Conservation (phyloP, 1,140 invertebrate species). For the Drosophila nannoptera region DNA sequence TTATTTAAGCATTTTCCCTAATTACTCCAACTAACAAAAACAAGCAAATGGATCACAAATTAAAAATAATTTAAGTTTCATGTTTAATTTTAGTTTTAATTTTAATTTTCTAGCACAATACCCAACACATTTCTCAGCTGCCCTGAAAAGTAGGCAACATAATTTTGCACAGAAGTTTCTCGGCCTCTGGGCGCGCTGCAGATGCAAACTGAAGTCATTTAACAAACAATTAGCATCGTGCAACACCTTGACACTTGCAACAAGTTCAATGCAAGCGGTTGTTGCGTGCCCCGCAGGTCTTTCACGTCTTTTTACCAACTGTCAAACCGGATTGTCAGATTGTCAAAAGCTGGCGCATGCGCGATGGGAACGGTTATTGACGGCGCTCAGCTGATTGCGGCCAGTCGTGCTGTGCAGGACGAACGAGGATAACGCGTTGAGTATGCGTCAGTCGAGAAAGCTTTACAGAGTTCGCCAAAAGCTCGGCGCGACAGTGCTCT, state of each 20-base stretch:
- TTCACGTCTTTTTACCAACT: constrained; percentile 10
- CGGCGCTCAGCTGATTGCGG: constrained; percentile 45
- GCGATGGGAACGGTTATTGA: not conserved
- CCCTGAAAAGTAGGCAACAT: not conserved
- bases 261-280: constrained; percentile 24
- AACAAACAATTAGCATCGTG: constrained; percentile 6
- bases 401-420: constrained; percentile 23
- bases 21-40: too few species aligned
- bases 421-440: constrained; percentile 35
- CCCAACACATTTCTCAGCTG: too few species aligned
- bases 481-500: constrained; percentile 38
- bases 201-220: not conserved
- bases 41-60: too few species aligned
- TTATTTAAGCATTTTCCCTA: too few species aligned
- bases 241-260: constrained; percentile 23
- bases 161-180: not conserved
- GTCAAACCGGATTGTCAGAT: constrained; percentile 19
- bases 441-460: constrained; percentile 20
- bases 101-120: not conserved
- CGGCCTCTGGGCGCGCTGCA: not conserved
- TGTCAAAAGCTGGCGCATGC: constrained; percentile 36
- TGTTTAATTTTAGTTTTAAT: not conserved
- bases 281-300: not conserved
- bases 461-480: constrained; percentile 41
- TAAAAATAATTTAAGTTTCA: not conserved